Percentiles rank a stretch among this genome's conserved stretches.
Conservation (phyloP, 2,888 invertebrate genomes). For the Drosophila greeni region DNA sequence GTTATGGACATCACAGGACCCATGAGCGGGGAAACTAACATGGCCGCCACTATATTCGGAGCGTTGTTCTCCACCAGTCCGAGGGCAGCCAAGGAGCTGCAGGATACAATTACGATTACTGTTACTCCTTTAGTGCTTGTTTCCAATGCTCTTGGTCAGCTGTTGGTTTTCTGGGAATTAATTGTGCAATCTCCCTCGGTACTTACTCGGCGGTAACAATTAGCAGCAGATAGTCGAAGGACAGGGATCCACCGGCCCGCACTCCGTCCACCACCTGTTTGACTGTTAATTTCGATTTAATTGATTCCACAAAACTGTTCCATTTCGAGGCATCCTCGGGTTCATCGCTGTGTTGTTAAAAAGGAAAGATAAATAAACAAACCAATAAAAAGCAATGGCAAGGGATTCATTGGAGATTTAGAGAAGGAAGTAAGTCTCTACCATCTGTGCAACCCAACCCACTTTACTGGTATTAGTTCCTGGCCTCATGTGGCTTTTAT, state of each 20-base stretch:
- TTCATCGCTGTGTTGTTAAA: constrained; percentile 66
- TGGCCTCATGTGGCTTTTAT: not conserved
- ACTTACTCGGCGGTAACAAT: constrained; percentile 88
- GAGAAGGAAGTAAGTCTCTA: not conserved
- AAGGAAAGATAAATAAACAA: constrained; percentile 44
- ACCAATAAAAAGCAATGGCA: constrained; percentile 47
- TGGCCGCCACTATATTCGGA: constrained; percentile 88
- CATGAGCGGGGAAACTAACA: constrained; percentile 88
- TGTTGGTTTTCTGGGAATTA: constrained; percentile 2
- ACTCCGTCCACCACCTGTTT: constrained; percentile 91
- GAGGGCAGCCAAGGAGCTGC: constrained; percentile 88
- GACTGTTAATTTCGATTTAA: constrained; percentile 88
- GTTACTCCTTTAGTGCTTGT: constrained; percentile 5
- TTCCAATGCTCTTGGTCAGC: constrained; percentile 14
- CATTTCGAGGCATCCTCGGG: constrained; percentile 83
- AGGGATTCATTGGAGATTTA: not conserved
- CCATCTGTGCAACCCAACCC: constrained; percentile 17
- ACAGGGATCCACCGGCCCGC: constrained; percentile 85
- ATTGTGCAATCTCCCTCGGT: not conserved
- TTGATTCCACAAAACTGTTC: constrained; percentile 86
- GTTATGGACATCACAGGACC: constrained; percentile 93
- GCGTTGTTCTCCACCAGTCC: constrained; percentile 91
- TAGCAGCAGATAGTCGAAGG: constrained; percentile 89
- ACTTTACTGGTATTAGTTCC: not conserved
- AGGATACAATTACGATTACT: constrained; percentile 42